A percentile compares a stretch with the other conserved stretches of the same genome.
These are phyloP conservation scores for Gallinago media DNA, from an alignment of 2,113 vertebrate species.

Conservation along the genomic window DNA sequence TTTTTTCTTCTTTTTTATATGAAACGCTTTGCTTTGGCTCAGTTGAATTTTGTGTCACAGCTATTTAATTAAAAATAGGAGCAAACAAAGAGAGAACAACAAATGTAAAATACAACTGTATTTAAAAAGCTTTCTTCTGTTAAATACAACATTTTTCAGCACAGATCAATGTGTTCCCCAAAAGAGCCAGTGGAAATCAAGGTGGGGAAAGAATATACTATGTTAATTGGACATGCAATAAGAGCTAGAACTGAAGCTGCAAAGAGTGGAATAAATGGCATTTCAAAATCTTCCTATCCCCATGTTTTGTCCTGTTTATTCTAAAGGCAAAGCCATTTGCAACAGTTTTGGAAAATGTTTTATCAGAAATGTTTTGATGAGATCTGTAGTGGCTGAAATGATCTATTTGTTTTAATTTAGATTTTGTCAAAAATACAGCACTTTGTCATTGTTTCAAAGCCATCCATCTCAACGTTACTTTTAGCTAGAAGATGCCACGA, in stretches of 20 bases:
- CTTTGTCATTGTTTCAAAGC: background rate
- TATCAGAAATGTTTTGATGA: background rate
- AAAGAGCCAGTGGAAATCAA: background rate
- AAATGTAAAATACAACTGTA: slow-evolving; percentile 3
- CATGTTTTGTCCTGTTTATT: background rate
- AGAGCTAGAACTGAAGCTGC: background rate
- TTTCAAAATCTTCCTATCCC: background rate
- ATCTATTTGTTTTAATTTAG: background rate
- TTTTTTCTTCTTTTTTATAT: slow-evolving; percentile 33
- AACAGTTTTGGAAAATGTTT: background rate
- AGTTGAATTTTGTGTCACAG: slow-evolving; percentile 3
- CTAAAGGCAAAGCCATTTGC: background rate
- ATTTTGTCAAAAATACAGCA: background rate
- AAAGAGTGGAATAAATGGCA: background rate
- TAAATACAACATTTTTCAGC: background rate
- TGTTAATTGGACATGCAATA: background rate
- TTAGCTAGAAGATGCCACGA: background rate
- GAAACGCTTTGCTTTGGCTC: slow-evolving; percentile 9
- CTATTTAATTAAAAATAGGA: slow-evolving; percentile 47
- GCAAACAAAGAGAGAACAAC: slow-evolving; percentile 14
- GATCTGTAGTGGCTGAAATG: background rate
- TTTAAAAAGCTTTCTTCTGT: background rate
- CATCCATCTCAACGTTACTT: background rate
- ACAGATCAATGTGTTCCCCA: background rate
- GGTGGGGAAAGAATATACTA: background rate